Evolutionary conservation across 2,113 vertebrate species (phyloP).

Genomic region (Syngnathus typhle): DNA sequence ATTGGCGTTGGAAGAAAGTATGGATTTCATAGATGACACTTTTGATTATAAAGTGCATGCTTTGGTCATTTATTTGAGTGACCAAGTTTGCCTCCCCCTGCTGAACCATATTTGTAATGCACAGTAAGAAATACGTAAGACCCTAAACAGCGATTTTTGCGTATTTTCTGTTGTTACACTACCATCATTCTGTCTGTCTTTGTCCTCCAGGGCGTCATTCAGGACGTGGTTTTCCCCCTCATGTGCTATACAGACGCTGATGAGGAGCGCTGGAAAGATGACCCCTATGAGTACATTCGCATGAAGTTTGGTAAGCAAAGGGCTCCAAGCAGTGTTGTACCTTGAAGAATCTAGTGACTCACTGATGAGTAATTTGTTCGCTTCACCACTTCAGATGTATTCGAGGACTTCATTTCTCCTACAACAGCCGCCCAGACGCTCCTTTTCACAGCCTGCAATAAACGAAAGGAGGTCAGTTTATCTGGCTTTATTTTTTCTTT

Average conservation of each 20-base stretch:
- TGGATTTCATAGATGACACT: neutral
- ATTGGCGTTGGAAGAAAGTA: neutral
- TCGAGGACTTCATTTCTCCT: conserved; percentile 98
- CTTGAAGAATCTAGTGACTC: neutral
- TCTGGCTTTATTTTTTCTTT: neutral
- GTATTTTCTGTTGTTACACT: neutral
- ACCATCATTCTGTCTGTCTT: neutral
- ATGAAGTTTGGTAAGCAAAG: conserved; percentile 90
- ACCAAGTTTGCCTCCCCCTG: neutral
- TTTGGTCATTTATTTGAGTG: neutral
- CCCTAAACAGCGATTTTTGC: neutral
- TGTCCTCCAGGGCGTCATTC: conserved; percentile 71
- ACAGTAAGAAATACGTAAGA: neutral
- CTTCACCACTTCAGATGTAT: conserved; percentile 78
- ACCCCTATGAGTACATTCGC: conserved; percentile 98
- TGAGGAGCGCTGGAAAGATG: conserved; percentile 97
- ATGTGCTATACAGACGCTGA: conserved; percentile 99
- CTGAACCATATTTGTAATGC: neutral
- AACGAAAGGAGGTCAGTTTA: conserved; percentile 90
- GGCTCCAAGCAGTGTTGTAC: neutral
- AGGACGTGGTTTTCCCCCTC: conserved; percentile 78
- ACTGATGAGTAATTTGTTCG: conserved; percentile 11
- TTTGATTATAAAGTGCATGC: neutral
- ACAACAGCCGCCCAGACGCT: conserved; percentile 96
- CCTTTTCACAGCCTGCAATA: conserved; percentile 95